These are phyloP conservation scores for Crocallis elinguaria DNA, from an alignment of 2,888 invertebrate species.

Conservation along the genomic window DNA sequence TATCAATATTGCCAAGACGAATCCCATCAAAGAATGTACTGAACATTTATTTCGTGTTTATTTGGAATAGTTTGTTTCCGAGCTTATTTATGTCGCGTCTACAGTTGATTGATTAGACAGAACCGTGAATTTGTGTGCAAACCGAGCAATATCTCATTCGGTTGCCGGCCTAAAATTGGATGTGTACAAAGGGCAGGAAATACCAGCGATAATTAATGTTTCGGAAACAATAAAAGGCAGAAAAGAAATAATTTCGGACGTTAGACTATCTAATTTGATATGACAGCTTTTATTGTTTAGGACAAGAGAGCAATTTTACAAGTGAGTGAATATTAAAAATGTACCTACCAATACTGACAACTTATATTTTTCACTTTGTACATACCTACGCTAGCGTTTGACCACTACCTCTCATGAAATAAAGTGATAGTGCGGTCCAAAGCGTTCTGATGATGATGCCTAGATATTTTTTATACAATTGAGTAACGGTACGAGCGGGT, in stretches of 20 bases:
- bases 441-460: too few relatives aligned
- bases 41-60: conserved; percentile 26
- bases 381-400: too few relatives aligned
- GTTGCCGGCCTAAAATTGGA: conserved; percentile 25
- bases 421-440: too few relatives aligned
- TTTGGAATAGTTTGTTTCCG: conserved; percentile 25
- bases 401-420: too few relatives aligned
- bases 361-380: too few relatives aligned
- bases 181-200: conserved; percentile 30
- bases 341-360: too few relatives aligned
- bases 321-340: neutral
- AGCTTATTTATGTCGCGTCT: conserved; percentile 30
- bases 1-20: conserved; percentile 12
- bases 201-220: conserved; percentile 25
- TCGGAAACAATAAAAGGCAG: conserved; percentile 22
- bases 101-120: conserved; percentile 31
- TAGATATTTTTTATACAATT: too few relatives aligned
- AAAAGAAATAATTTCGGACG: conserved; percentile 4
- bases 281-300: conserved; percentile 9
- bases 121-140: conserved; percentile 29
- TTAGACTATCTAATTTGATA: conserved; percentile 7
- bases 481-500: too few relatives aligned
- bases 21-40: conserved; percentile 7
- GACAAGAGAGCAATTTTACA: neutral
- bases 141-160: conserved; percentile 32